Base-by-base conservation (phyloP, 2,888 invertebrate species). In the Dolomedes plantarius region DNA sequence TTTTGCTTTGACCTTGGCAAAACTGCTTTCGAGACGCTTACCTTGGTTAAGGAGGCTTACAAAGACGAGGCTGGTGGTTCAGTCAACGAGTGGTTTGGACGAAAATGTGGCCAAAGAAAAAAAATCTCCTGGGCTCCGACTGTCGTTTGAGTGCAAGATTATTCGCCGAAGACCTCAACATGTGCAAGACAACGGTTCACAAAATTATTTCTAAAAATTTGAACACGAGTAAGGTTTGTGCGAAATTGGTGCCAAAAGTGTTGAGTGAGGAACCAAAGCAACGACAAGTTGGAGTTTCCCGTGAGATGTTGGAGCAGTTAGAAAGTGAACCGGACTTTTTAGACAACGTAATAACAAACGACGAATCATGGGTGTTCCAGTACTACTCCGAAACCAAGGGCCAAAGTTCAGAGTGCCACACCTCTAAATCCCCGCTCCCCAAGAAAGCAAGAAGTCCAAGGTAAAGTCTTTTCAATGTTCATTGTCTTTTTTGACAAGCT, bases 71-170 rank as follows among this genome's bases (percentile, higher is more conserved):
- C 7, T 27, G 27, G 19, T 29, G 71, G 71, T 28, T 6, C 0
- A 46, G n/a, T n/a, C n/a, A n/a, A n/a, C n/a, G n/a, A 71, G 28
- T 28, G 41, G 11, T 41, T 71, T 71, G 28, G 28, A 46, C 2
- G 28, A 46, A 71, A 46, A 23, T 46, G 13, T 41, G 41, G 16
- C 28, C 0, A 31, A 36, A 50, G 16, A 50, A 19, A 16, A n/a
- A 50, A 46, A 13, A 1, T 27, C 27, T 28, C n/a, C 29, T 41
- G 28, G 46, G 27, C 11, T 46, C 41, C 46, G 11, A 71, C 46
- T 71, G 27, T 71, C 46, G 39, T 41, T 41, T 71, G 41, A 71
- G 71, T 41, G 71, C 46, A 19, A 71, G 39, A 71, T 41, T 71
- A 46, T 71, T 71, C 3, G 39, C 29, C 6, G 2, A 71, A 0